phyloP scores from a whole-genome alignment of 1,140 invertebrate species.

The Elysia chlorotica region DNA sequence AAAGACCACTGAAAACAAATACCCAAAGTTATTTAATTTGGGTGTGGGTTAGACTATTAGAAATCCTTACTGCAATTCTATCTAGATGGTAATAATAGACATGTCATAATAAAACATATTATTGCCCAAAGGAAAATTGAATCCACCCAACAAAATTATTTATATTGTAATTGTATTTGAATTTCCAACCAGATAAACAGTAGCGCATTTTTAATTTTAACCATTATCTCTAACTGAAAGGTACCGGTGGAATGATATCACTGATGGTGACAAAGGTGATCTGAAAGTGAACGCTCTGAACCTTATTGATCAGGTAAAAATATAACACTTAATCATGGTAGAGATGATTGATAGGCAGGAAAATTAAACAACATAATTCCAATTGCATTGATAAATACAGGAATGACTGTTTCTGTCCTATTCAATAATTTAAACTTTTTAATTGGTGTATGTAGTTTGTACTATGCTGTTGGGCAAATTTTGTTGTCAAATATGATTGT shows the following conservation, averaged over 20 bases:
- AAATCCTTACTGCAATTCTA: neutral
- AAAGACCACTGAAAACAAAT: no score
- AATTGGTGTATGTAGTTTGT: neutral
- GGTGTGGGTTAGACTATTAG: no score
- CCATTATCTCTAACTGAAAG: slow-evolving; percentile 38
- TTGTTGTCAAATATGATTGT: no score
- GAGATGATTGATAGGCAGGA: no score
- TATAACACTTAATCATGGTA: neutral
- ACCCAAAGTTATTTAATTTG: no score
- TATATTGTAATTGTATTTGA: neutral
- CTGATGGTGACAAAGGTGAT: slow-evolving; percentile 82
- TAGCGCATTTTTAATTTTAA: neutral
- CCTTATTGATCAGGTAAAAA: slow-evolving; percentile 43
- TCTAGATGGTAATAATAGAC: neutral
- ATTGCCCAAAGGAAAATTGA: neutral
- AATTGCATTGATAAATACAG: neutral
- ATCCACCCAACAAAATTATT: neutral
- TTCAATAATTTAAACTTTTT: neutral
- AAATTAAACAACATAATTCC: neutral
- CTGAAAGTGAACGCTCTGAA: slow-evolving; percentile 69
- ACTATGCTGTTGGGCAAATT: no score
- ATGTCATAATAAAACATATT: neutral
- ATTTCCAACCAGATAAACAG: neutral
- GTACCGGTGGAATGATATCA: slow-evolving; percentile 83
- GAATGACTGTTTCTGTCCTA: neutral